These are phyloP conservation scores for Tanaodytes sp. DNA, from an alignment of 2,888 invertebrate species.

Conservation along the genomic window DNA sequence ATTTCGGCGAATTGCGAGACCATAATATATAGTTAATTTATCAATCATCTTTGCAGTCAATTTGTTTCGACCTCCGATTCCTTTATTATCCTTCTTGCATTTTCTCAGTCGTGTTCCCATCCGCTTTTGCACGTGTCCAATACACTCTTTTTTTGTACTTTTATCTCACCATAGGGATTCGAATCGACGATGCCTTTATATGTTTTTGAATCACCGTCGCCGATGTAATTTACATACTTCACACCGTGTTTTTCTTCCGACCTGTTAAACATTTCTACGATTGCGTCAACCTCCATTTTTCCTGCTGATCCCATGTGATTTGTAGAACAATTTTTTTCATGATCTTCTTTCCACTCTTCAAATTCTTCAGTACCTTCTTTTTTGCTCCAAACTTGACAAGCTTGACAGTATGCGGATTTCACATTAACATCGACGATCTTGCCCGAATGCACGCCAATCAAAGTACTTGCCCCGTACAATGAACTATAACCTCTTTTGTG, in stretches of 20 bases:
- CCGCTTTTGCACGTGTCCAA: constrained; percentile 6
- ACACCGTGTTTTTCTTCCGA: constrained; percentile 4
- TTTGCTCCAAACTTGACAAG: constrained; percentile 5
- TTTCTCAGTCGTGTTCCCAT: constrained; percentile 6
- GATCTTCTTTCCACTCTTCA: constrained; percentile 5
- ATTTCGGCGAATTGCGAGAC: constrained; percentile 2
- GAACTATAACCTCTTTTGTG: constrained; percentile 4
- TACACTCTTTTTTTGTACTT: background rate
- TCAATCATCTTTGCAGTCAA: constrained; percentile 5
- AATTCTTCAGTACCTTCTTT: constrained; percentile 3
- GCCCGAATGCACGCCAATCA: constrained; percentile 3
- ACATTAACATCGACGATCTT: constrained; percentile 8
- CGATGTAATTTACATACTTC: constrained; percentile 3
- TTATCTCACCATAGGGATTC: constrained; percentile 1
- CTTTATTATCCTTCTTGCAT: constrained; percentile 2
- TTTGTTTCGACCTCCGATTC: constrained; percentile 4
- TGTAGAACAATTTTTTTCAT: constrained; percentile 2
- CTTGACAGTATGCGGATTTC: constrained; percentile 1
- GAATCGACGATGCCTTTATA: constrained; percentile 2
- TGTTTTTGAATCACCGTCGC: constrained; percentile 1
- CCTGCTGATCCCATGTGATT: background rate
- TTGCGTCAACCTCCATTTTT: constrained; percentile 3
- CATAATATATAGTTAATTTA: background rate
- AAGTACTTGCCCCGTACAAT: constrained; percentile 1
- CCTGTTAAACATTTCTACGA: background rate